These are phyloP conservation scores for Poecile montanus DNA, from an alignment of 2,797 vertebrate genomes.

Conservation along the genomic window DNA sequence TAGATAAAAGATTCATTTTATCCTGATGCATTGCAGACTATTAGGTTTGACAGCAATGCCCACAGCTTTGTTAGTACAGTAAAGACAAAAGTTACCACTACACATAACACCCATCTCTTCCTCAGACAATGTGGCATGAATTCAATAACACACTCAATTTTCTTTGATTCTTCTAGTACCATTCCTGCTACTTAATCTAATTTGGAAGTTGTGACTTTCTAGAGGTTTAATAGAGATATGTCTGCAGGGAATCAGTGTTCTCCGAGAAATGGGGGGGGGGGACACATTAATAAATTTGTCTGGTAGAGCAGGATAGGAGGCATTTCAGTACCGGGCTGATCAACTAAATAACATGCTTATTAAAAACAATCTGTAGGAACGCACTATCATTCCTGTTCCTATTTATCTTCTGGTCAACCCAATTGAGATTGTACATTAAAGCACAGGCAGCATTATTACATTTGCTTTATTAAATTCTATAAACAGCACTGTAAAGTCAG, in stretches of 20 bases:
- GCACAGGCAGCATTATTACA: constrained; percentile 67
- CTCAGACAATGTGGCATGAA: constrained; percentile 76
- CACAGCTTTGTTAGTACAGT: constrained; percentile 65
- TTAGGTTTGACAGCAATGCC: constrained; percentile 60
- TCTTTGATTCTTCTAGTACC: constrained; percentile 74
- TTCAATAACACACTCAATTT: constrained; percentile 76
- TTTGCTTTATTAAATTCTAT: constrained; percentile 76
- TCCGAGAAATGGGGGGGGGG: constrained; percentile 32
- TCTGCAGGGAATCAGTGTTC: constrained; percentile 76
- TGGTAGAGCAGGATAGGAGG: constrained; percentile 62
- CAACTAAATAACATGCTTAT: constrained; percentile 78
- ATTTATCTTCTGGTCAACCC: constrained; percentile 77
- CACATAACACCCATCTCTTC: constrained; percentile 65
- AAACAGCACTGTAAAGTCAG: constrained; percentile 71
- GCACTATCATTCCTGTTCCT: constrained; percentile 72
- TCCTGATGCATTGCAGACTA: constrained; percentile 24
- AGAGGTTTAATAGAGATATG: constrained; percentile 77
- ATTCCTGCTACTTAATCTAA: constrained; percentile 76
- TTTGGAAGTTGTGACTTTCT: constrained; percentile 77
- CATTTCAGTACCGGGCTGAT: constrained; percentile 65
- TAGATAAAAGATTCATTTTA: constrained; percentile 32
- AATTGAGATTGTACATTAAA: constrained; percentile 73
- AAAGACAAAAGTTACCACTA: constrained; percentile 69
- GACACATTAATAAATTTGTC: constrained; percentile 75
- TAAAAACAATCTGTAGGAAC: constrained; percentile 76